phyloP scores from a whole-genome alignment of 2,113 vertebrate species.

The Serinus canaria region DNA sequence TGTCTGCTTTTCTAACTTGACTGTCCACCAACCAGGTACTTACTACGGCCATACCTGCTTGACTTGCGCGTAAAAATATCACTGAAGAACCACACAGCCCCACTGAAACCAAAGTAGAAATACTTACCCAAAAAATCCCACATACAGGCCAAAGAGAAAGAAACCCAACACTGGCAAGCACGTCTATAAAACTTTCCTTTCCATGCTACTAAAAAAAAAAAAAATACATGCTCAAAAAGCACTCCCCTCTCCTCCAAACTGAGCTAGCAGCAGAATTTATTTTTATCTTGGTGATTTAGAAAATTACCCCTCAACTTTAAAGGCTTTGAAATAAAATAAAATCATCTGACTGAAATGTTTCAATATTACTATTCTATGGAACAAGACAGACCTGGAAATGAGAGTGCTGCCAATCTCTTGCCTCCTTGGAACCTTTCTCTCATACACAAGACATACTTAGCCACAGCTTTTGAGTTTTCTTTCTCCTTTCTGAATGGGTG shows the following conservation, averaged over 20 bases:
- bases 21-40: neutral
- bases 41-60: neutral
- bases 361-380: neutral
- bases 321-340: neutral
- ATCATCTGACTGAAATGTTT: neutral
- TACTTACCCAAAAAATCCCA: neutral
- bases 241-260: neutral
- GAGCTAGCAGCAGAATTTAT: neutral
- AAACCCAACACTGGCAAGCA: neutral
- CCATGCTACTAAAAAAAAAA: neutral
- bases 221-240: neutral
- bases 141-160: neutral
- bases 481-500: neutral
- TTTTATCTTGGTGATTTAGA: neutral
- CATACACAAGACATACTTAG: neutral
- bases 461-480: accelerated
- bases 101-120: neutral
- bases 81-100: neutral
- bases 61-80: neutral
- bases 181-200: neutral
- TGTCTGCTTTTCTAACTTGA: neutral
- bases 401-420: neutral
- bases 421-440: neutral
- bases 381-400: neutral
- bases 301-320: neutral